Base-by-base conservation (phyloP, 2,888 invertebrate species). In the Drosophila ustulata region DNA sequence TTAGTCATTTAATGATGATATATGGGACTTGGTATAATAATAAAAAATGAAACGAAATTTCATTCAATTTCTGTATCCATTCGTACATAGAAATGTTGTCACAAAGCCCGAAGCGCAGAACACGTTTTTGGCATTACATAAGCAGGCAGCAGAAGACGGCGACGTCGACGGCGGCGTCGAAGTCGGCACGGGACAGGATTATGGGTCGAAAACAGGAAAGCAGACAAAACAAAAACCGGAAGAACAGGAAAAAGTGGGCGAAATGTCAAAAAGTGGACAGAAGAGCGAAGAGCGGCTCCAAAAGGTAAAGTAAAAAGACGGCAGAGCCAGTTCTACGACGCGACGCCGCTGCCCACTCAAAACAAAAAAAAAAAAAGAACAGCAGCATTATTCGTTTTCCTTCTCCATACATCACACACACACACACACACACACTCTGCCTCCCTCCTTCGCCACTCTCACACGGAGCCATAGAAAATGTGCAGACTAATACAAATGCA, bases 171-270 rank as follows among this genome's bases (percentile, higher is more conserved):
- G 18, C 18, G 18, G 18, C 18, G 2, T 18, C 18, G 18, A 58
- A 53, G 52, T 62, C 32, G 65, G 73, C 50, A 75, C 78, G 70
- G 82, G 84, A 74, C 76, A 83, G 87, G 84, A 88, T 88, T 85
- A 75, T 82, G 83, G 83, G 86, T 85, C 87, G 79, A 79, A 84
- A 85, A 88, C 89, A 89, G 82, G 88, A 89, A 85, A 89, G 78
- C 82, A 71, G 71, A 71, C 81, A 85, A 84, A 83, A 83, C 84
- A 89, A 88, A 89, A 87, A 82, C 88, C 90, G 86, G 88, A 89
- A 87, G 88, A 90, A 88, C 88, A 78, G 89, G 85, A 88, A 89
- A 88, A 88, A 90, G 90, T 88, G 90, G 90, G 88, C 88, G 89
- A 88, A 89, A 89, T 83, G 88, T 85, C 89, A 83, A 84, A 88